Percentiles rank a stretch among this genome's conserved stretches.
Conservation (phyloP, 2,797 vertebrate species). For the Leptoclinus maculatus region DNA sequence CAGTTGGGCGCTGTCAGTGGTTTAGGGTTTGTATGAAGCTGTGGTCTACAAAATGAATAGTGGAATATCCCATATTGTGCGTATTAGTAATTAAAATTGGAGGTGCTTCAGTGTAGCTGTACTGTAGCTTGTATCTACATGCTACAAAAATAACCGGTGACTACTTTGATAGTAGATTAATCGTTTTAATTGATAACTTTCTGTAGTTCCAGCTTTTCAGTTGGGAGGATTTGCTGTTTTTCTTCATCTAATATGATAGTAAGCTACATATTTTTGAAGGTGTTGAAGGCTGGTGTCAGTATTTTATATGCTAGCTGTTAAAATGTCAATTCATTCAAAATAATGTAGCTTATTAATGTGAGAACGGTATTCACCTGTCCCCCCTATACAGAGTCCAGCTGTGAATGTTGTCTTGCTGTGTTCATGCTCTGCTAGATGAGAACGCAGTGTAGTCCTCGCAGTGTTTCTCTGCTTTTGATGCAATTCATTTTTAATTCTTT, state of each 20-base stretch:
- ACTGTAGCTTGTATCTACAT: neutral
- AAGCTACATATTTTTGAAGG: neutral
- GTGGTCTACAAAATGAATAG: no score
- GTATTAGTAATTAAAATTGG: neutral
- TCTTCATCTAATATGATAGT: neutral
- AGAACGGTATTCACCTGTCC: neutral
- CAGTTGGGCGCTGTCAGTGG: neutral
- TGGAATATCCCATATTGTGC: neutral
- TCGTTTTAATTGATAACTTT: neutral
- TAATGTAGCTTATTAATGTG: neutral
- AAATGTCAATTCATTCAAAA: neutral
- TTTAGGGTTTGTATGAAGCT: constrained; percentile 6
- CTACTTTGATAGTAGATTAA: neutral
- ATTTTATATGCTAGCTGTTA: neutral
- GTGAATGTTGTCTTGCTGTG: neutral
- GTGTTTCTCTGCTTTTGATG: constrained; percentile 5
- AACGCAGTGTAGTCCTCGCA: neutral
- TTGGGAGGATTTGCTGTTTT: neutral
- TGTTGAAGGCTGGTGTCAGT: neutral
- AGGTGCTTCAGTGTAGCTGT: neutral
- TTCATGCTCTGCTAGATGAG: neutral
- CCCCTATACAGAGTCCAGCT: neutral
- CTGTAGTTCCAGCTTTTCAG: neutral
- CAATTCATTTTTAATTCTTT: constrained; percentile 34
- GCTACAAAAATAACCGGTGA: neutral